A percentile compares a stretch with the other conserved stretches of the same genome.
Evolutionary conservation across 1,140 invertebrate genomes (phyloP).

Genomic region (Orussus abietinus): DNA sequence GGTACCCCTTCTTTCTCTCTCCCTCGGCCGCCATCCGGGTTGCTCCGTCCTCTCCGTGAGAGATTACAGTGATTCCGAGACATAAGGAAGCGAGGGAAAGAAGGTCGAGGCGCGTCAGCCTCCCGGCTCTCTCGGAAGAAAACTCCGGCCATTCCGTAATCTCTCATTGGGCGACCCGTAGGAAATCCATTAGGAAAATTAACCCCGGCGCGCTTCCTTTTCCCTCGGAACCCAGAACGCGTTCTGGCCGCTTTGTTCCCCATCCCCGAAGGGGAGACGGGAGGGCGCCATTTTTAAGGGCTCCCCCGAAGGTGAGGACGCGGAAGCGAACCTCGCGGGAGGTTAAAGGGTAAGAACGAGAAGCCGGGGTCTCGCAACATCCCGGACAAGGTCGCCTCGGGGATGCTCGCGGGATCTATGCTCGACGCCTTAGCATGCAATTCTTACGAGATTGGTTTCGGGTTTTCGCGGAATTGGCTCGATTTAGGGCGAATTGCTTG

Average conservation of each 20-base stretch:
- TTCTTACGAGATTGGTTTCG: conserved; percentile 45
- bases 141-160: conserved; percentile 20
- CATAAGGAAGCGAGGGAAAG: conserved; percentile 13
- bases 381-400: too few species aligned
- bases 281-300: conserved; percentile 3
- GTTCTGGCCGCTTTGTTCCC: conserved; percentile 13
- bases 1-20: conserved; percentile 23
- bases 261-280: neutral
- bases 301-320: conserved; percentile 1
- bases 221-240: conserved; percentile 8
- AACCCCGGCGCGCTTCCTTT: conserved; percentile 19
- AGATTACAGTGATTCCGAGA: neutral
- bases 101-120: too few species aligned
- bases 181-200: conserved; percentile 46
- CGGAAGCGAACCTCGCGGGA: neutral
- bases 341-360: too few species aligned
- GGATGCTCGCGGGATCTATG: neutral
- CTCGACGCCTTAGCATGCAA: conserved; percentile 39
- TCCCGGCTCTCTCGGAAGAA: conserved; percentile 12
- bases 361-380: too few species aligned
- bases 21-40: conserved; percentile 6
- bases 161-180: conserved; percentile 18
- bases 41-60: neutral
- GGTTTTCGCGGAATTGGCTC: conserved; percentile 30
- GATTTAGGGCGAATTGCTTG: conserved; percentile 29